Evolutionary conservation across 2,113 vertebrate species (phyloP).

Genomic region (Podarcis cretensis): DNA sequence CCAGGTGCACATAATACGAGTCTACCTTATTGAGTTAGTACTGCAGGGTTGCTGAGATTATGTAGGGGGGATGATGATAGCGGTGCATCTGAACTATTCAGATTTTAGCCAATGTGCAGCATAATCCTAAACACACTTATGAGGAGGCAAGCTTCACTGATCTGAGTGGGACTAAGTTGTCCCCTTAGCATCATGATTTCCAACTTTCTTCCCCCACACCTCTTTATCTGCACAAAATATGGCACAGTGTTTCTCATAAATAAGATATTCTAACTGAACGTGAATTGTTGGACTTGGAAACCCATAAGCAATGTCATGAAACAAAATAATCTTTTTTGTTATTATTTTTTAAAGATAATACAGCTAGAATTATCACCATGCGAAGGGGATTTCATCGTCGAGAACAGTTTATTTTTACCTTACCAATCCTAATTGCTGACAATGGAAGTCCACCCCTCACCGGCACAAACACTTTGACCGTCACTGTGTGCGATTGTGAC

Average conservation of each 20-base stretch:
- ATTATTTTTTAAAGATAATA: conserved; percentile 86
- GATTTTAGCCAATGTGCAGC: not conserved
- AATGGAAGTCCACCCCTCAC: conserved; percentile 85
- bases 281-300: not conserved
- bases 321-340: not conserved
- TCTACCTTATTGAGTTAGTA: not conserved
- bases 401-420: conserved; percentile 80
- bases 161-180: not conserved
- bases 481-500: conserved; percentile 87
- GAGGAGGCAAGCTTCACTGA: not conserved
- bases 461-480: conserved; percentile 87
- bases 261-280: not conserved
- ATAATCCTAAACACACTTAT: not conserved
- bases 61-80: not conserved
- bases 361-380: conserved; percentile 85
- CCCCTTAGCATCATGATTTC: no score
- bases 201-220: no score
- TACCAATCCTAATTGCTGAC: conserved; percentile 87
- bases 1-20: not conserved
- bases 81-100: not conserved
- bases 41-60: not conserved
- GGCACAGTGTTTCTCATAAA: no score
- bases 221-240: no score
- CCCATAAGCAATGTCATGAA: not conserved
- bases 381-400: conserved; percentile 82